Conservation (phyloP, 1,140 invertebrate species). For the Steinernema feltiae region DNA sequence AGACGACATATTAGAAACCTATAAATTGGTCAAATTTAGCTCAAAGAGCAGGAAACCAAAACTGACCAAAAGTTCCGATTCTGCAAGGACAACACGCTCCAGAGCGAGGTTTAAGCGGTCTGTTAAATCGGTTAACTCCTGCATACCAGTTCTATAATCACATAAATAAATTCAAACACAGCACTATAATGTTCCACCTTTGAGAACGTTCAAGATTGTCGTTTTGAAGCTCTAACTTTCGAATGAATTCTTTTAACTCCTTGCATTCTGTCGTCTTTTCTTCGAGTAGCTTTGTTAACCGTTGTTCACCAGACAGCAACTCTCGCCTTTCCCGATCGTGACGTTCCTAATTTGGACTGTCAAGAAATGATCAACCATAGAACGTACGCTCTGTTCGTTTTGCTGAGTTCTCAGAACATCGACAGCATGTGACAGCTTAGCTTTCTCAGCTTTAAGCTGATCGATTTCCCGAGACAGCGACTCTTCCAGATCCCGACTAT, state of each 20-base stretch:
- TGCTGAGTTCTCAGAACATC: not conserved
- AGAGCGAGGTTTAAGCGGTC: not conserved
- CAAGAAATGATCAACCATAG: not conserved
- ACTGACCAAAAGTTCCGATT: slow-evolving; percentile 12
- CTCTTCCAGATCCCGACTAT: not conserved
- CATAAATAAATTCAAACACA: not conserved
- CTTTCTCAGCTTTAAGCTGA: not conserved
- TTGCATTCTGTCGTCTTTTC: not conserved
- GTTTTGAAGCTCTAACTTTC: not conserved
- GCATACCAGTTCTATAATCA: not conserved
- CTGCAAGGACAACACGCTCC: not conserved
- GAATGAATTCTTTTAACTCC: not conserved
- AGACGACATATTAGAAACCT: too few species aligned
- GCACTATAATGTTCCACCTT: not conserved
- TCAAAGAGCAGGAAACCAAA: too few species aligned
- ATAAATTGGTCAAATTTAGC: too few species aligned
- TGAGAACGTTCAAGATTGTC: not conserved
- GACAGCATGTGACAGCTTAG: not conserved
- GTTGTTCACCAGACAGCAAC: not conserved
- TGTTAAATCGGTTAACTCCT: not conserved
- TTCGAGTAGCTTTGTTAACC: not conserved
- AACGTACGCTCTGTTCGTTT: not conserved
- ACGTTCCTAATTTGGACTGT: not conserved
- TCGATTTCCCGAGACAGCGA: not conserved
- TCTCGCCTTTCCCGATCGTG: not conserved